phyloP scores from a whole-genome alignment of 2,113 vertebrate species.

The cattle (Bos taurus) region DNA sequence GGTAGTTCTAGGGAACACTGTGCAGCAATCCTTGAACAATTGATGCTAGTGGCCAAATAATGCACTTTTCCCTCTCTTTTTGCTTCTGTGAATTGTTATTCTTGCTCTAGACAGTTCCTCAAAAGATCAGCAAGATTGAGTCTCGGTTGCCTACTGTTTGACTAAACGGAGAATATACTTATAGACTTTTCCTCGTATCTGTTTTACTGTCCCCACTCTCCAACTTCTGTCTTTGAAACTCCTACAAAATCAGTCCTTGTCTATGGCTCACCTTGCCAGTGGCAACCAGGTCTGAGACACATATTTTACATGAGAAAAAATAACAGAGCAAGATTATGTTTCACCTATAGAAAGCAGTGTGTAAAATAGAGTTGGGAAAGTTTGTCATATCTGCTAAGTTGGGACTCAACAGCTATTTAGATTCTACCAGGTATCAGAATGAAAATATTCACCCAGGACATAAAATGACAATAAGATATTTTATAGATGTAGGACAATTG shows the following conservation, averaged over 20 bases:
- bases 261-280: not conserved
- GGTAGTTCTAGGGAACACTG: not conserved
- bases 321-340: not conserved
- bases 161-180: not conserved
- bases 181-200: rapidly evolving
- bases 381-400: not conserved
- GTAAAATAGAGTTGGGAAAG: not conserved
- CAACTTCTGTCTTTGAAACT: not conserved
- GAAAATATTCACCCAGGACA: not conserved
- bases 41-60: not conserved
- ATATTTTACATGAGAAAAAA: not conserved
- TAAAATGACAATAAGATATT: not conserved
- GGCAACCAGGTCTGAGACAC: not conserved
- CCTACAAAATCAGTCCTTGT: not conserved
- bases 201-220: not conserved
- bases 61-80: not conserved
- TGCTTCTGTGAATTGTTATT: not conserved
- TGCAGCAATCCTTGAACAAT: not conserved
- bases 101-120: not conserved
- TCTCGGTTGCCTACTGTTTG: not conserved
- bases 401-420: not conserved
- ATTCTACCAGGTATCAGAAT: not conserved
- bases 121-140: not conserved
- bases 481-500: not conserved
- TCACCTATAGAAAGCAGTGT: not conserved